phyloP scores from a whole-genome alignment of 2,888 invertebrate genomes.

The Melanotus villosus region DNA sequence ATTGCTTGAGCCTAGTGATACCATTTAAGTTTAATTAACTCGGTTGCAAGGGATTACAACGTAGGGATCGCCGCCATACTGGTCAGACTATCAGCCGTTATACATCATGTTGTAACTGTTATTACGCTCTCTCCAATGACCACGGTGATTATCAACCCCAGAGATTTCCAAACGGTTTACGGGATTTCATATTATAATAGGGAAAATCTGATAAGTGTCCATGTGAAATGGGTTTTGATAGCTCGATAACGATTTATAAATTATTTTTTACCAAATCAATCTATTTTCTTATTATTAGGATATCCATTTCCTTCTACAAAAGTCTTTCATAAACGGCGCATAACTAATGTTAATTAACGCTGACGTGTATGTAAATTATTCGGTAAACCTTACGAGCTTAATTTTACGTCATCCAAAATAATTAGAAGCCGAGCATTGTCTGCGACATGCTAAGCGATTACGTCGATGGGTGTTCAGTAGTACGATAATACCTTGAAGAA shows the following conservation, averaged over 20 bases:
- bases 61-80: slow-evolving; percentile 24
- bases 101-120: slow-evolving; percentile 47
- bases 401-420: not conserved
- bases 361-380: too few species aligned
- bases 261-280: too few species aligned
- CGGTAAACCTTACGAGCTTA: too few species aligned
- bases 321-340: too few species aligned
- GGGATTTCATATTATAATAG: slow-evolving; percentile 15
- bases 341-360: too few species aligned
- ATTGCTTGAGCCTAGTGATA: slow-evolving; percentile 33
- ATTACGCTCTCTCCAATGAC: slow-evolving; percentile 38
- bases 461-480: slow-evolving; percentile 2
- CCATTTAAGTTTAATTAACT: slow-evolving; percentile 47
- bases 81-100: slow-evolving; percentile 37
- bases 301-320: too few species aligned
- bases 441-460: slow-evolving; percentile 17
- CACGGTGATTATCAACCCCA: slow-evolving; percentile 34
- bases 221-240: too few species aligned
- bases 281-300: too few species aligned
- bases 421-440: slow-evolving; percentile 7
- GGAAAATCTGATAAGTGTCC: too few species aligned
- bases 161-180: slow-evolving; percentile 18
- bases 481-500: slow-evolving; percentile 1
- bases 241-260: too few species aligned
- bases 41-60: slow-evolving; percentile 40